These are phyloP conservation scores for Neoascia interrupta DNA, from an alignment of 2,888 invertebrate genomes.

Conservation along the genomic window DNA sequence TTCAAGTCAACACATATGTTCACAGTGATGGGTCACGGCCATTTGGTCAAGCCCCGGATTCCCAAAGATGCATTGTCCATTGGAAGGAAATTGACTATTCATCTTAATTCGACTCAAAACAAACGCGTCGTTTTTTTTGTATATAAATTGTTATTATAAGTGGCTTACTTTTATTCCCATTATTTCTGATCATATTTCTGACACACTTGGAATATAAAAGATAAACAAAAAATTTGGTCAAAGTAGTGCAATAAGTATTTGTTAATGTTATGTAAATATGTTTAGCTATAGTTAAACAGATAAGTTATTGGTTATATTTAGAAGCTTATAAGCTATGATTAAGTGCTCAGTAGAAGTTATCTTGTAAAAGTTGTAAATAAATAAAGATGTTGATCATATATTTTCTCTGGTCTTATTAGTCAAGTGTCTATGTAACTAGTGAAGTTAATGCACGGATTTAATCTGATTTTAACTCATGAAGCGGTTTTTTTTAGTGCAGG, in stretches of 20 bases:
- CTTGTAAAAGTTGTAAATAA: conserved; percentile 10
- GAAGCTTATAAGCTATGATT: not conserved
- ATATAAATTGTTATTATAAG: too few species aligned
- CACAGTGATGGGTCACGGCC: conserved; percentile 86
- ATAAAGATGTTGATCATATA: not conserved
- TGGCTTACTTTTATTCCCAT: too few species aligned
- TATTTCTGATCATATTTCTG: too few species aligned
- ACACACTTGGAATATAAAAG: too few species aligned
- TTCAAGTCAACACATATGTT: conserved; percentile 89
- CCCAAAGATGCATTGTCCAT: conserved; percentile 88
- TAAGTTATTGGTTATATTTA: conserved; percentile 13
- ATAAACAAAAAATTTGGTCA: too few species aligned
- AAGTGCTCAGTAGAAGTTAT: conserved; percentile 1
- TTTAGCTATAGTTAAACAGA: conserved; percentile 3
- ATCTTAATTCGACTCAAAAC: too few species aligned
- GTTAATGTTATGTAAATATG: not conserved
- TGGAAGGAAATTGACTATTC: conserved; percentile 83
- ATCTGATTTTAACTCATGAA: too few species aligned
- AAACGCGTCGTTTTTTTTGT: too few species aligned
- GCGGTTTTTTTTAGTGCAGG: too few species aligned
- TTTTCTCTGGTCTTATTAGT: too few species aligned
- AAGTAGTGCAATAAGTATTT: conserved; percentile 16
- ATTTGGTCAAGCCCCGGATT: conserved; percentile 88
- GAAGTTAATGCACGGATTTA: too few species aligned
- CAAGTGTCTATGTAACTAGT: too few species aligned